Evolutionary conservation across 2,888 invertebrate genomes (phyloP).

Genomic region (Furcula furcula): DNA sequence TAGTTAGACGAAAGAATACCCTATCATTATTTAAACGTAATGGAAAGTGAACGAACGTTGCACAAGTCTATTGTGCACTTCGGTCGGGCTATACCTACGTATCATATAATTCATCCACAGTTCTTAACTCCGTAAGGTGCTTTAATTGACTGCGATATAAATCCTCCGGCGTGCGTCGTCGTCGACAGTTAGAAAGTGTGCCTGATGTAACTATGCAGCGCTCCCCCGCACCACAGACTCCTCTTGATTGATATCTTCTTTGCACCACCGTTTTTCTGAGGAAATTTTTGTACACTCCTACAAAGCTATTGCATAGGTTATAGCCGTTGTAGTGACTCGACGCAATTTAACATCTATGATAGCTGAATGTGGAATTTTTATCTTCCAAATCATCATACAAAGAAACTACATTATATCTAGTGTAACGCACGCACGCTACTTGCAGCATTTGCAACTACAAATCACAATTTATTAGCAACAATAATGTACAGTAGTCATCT

Average conservation of each 20-base stretch:
- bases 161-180: constrained; percentile 60
- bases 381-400: too few species aligned
- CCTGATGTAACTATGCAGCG: constrained; percentile 65
- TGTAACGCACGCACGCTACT: too few species aligned
- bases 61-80: constrained; percentile 62
- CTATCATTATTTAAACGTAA: constrained; percentile 51
- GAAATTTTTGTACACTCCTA: too few species aligned
- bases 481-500: not conserved
- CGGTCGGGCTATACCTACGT: constrained; percentile 32
- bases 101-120: constrained; percentile 50
- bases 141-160: constrained; percentile 69
- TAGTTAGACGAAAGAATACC: constrained; percentile 40
- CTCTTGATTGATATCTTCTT: constrained; percentile 57
- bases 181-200: constrained; percentile 64
- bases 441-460: too few species aligned
- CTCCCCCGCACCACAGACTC: constrained; percentile 33
- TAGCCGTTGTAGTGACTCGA: too few species aligned
- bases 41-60: constrained; percentile 59
- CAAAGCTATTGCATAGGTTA: too few species aligned
- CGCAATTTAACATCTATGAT: too few species aligned
- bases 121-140: constrained; percentile 48
- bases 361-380: too few species aligned
- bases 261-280: constrained; percentile 36
- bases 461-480: too few species aligned
- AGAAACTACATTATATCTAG: too few species aligned